Base-by-base conservation (phyloP, 2,888 invertebrate species). In the Meloe dianella region DNA sequence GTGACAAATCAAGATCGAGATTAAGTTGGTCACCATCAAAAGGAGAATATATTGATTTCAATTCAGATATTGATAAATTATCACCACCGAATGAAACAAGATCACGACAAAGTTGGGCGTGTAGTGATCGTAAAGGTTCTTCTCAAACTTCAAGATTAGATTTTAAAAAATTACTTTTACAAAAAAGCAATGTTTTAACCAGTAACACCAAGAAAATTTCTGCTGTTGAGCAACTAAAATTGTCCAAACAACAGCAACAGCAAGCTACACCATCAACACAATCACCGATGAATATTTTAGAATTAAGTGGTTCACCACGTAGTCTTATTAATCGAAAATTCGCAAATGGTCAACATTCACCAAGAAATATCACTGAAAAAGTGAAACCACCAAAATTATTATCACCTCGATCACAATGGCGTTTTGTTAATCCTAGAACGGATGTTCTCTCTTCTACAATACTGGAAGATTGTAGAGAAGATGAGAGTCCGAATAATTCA, bases 361-460 rank as follows among this genome's bases (percentile, higher is more conserved):
- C 87, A 0, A 87, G 86, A 82, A 75, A 76, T 30, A 76, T 73
- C 7, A 71, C 73, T 0, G 79, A 80, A 63, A 79, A 81, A 61
- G 67, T 73, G 58, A 78, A 79, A 71, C 71, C 77, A 1, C 83
- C 86, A 0, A 92, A 92, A 79, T 84, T 92, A 60, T 83, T 91
- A 47, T 90, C 91, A 63, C 91, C 91, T 0, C 87, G 90, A 70
- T 90, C 91, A 0, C 89, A 88, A 68, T 92, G 92, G 91, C 85
- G 91, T 71, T 91, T 92, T 77, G 87, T 90, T 41, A 91, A 89
- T 73, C 92, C 91, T 1, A 86, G 94, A 75, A 93, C 92, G 24
- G 93, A 95, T 78, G 93, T 95, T 62, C 88, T 95, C 78, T 93
- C 94, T 54, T 92, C 92, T 57, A 93, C 94, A 65, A 95, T 95